A percentile compares a stretch with the other conserved stretches of the same genome.
These are phyloP conservation scores for Micrasema minimum DNA, from an alignment of 1,140 invertebrate genomes.

Conservation along the genomic window DNA sequence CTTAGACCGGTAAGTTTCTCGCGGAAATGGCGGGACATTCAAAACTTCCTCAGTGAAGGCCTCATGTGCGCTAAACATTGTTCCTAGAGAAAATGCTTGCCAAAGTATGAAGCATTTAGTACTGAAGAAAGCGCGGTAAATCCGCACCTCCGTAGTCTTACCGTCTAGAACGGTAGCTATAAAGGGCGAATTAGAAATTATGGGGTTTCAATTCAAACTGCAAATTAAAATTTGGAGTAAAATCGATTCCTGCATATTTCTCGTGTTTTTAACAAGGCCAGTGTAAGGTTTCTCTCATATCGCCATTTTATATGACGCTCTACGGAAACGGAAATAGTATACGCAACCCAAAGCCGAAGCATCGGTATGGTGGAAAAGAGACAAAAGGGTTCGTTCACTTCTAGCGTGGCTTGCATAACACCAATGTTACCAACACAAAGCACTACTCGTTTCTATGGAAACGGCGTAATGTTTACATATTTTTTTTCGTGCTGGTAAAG, in stretches of 20 bases:
- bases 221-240: neutral
- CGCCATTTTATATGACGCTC: constrained; percentile 41
- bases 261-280: constrained; percentile 26
- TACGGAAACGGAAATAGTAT: constrained; percentile 38
- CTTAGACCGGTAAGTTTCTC: constrained; percentile 22
- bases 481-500: constrained; percentile 12
- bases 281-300: constrained; percentile 21
- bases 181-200: neutral
- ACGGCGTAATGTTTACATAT: constrained; percentile 30
- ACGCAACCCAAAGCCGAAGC: constrained; percentile 34
- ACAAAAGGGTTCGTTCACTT: constrained; percentile 34
- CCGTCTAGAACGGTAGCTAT: neutral
- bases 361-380: constrained; percentile 4
- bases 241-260: constrained; percentile 9
- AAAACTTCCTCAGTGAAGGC: constrained; percentile 19
- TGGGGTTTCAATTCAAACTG: neutral
- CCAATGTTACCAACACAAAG: constrained; percentile 19
- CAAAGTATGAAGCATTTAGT: constrained; percentile 23
- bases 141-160: neutral
- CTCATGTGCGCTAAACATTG: neutral
- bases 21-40: constrained; percentile 39
- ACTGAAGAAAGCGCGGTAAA: constrained; percentile 29
- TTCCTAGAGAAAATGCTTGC: neutral
- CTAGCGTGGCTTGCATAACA: constrained; percentile 34
- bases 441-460: constrained; percentile 35